Percentiles rank a stretch among this genome's conserved stretches.
phyloP scores from a whole-genome alignment of 1,140 invertebrate genomes.

The Trypoxylus dichotomus region DNA sequence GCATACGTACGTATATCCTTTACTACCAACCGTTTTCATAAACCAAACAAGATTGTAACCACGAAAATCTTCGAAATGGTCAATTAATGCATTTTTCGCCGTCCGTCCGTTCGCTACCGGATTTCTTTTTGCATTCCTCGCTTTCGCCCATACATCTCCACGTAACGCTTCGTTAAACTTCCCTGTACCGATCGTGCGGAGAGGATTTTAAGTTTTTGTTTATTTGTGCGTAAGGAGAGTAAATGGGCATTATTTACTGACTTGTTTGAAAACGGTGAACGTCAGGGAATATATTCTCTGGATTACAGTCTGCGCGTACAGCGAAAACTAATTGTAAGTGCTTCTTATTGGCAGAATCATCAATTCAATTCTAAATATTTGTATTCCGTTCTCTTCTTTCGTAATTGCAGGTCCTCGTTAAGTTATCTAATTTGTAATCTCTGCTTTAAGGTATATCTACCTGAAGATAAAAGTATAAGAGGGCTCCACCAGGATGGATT shows the following conservation, averaged over 20 bases:
- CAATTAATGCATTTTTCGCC: not conserved
- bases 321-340: no score
- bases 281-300: no score
- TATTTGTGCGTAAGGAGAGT: not conserved
- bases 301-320: no score
- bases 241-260: not conserved
- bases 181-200: not conserved
- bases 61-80: not conserved
- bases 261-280: not conserved
- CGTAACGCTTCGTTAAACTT: not conserved
- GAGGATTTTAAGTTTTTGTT: not conserved
- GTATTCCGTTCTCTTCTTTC: no score
- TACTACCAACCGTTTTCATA: no score
- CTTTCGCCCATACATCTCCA: not conserved
- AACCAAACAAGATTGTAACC: not conserved
- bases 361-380: no score
- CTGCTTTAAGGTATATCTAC: no score
- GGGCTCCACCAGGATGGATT: no score
- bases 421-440: no score
- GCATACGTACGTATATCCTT: not conserved
- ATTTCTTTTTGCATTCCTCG: slow-evolving; percentile 3
- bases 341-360: no score
- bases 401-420: no score
- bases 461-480: no score
- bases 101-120: not conserved